These are phyloP conservation scores for Nothocercus julius DNA, from an alignment of 2,113 vertebrate species.

Conservation along the genomic window DNA sequence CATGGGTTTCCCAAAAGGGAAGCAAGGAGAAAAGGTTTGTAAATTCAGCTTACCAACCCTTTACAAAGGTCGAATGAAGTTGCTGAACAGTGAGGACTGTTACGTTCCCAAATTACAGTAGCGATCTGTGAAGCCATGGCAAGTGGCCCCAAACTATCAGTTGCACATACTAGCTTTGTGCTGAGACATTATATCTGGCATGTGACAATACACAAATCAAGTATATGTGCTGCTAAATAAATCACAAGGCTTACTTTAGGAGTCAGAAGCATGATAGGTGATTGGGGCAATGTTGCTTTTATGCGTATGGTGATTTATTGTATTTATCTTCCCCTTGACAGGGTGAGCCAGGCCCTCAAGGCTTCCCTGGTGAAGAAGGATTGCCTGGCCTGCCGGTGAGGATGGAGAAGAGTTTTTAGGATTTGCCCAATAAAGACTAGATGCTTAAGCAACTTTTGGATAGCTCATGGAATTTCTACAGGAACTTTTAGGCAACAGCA, in stretches of 20 bases:
- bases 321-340: constrained; percentile 61
- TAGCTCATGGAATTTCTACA: background rate
- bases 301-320: background rate
- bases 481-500: background rate
- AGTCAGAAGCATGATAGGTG: background rate
- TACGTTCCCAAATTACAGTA: background rate
- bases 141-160: background rate
- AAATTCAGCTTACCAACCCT: background rate
- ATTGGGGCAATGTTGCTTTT: background rate
- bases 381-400: constrained; percentile 81
- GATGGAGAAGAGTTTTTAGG: background rate
- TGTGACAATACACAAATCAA: background rate
- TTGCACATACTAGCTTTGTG: background rate
- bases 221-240: background rate
- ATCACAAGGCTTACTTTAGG: background rate
- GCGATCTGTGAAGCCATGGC: background rate
- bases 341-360: constrained; percentile 85
- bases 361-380: constrained; percentile 79
- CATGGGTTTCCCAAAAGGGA: constrained; percentile 89
- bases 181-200: background rate
- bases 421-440: fast-evolving
- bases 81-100: background rate
- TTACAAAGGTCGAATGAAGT: background rate
- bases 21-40: constrained; percentile 88
- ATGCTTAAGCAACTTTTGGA: background rate